A percentile compares a stretch with the other conserved stretches of the same genome.
Conservation (phyloP, 2,888 invertebrate genomes). For the Protodeltote pygarga region DNA sequence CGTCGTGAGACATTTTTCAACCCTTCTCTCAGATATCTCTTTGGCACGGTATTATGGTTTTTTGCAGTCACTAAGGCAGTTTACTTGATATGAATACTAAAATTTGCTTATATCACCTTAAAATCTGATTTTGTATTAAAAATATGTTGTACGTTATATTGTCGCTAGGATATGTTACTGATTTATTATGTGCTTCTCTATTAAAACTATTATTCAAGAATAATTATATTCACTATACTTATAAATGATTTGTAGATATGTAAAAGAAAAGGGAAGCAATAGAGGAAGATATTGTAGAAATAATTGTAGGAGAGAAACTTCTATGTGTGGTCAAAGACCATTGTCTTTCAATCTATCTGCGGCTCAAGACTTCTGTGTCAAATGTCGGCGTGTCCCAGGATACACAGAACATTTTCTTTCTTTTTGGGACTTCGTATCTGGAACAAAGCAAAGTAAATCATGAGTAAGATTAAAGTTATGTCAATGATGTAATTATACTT, state of each 20-base stretch:
- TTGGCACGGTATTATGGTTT: conserved; percentile 48
- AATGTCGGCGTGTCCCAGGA: conserved; percentile 49
- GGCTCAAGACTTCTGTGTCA: conserved; percentile 61
- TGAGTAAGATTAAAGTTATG: not conserved
- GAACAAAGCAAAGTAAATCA: conserved; percentile 55
- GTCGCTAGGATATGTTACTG: conserved; percentile 65
- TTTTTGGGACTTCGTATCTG: conserved; percentile 53
- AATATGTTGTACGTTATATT: conserved; percentile 56
- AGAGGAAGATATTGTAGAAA: conserved; percentile 54
- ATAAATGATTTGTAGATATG: conserved; percentile 33
- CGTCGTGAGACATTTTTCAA: conserved; percentile 78
- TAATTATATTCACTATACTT: conserved; percentile 45
- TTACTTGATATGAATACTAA: conserved; percentile 56
- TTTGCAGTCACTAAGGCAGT: conserved; percentile 53
- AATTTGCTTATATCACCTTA: conserved; percentile 34
- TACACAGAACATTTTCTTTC: conserved; percentile 59
- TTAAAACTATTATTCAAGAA: conserved; percentile 30
- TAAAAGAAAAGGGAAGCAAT: conserved; percentile 41
- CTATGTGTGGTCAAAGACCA: conserved; percentile 72
- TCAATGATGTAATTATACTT: too few species aligned
- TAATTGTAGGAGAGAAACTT: conserved; percentile 45
- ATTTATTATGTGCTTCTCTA: conserved; percentile 48
- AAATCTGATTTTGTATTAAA: conserved; percentile 47
- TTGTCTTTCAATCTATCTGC: conserved; percentile 68
- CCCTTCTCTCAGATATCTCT: conserved; percentile 35